These are phyloP conservation scores for Melopsittacus undulatus DNA, from an alignment of 2,797 vertebrate species.

Conservation along the genomic window DNA sequence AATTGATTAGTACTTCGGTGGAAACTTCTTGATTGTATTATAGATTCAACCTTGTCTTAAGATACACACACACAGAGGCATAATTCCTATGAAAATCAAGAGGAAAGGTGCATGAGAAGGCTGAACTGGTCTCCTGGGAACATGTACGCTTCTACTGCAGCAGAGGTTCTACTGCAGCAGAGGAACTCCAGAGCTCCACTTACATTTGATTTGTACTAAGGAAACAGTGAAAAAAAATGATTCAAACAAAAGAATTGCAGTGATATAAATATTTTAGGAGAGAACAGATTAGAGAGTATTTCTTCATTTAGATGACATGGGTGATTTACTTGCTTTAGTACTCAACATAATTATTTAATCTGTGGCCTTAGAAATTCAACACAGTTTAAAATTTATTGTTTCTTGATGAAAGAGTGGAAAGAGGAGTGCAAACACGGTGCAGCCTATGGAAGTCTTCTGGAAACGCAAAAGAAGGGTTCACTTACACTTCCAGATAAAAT, in stretches of 20 bases:
- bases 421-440: fast-evolving
- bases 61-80: not conserved
- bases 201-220: not conserved
- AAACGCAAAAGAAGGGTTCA: not conserved
- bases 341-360: not conserved
- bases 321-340: not conserved
- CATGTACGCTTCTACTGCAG: not conserved
- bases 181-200: not conserved
- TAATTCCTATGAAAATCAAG: not conserved
- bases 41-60: not conserved
- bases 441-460: not conserved
- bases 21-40: not conserved
- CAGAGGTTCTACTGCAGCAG: too few species aligned
- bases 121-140: not conserved
- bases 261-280: not conserved
- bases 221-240: not conserved
- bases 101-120: not conserved
- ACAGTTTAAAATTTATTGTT: not conserved
- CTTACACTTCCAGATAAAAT: not conserved
- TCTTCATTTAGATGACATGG: not conserved
- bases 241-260: not conserved
- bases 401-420: not conserved
- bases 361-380: not conserved
- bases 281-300: not conserved
- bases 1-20: not conserved